Evolutionary conservation across 1,140 invertebrate species (phyloP), one percentile per base, ranked within the genome.

Genomic region (Chymomyza costata): DNA sequence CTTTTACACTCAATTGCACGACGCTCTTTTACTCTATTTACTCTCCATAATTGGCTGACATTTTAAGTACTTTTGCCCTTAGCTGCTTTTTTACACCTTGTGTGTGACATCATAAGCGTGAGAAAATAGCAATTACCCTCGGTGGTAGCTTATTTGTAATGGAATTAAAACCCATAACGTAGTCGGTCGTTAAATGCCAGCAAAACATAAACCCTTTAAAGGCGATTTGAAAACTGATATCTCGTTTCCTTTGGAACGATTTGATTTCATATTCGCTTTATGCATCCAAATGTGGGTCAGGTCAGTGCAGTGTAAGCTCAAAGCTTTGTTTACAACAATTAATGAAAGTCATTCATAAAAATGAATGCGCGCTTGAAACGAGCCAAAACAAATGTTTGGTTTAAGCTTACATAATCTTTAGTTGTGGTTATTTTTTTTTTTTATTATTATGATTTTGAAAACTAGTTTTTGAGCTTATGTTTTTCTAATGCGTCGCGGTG

Each of bases 311-410:
- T 54, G 41, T 54, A 52, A 61, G 71, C 70, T 74, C 52, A 55
- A 34, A n/a, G n/a, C 21, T 5, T 25, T 25, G 21, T 49, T 76
- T 59, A 59, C 62, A 56, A 31, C 67, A 57, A 46, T 60, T 80
- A 66, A 64, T 80, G 62, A 67, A 78, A 66, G 66, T 52, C 71
- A 76, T 76, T 78, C 71, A 76, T 76, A 39, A 68, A 74, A 74
- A 32, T 35, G 51, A 51, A n/a, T n/a, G n/a, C n/a, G n/a, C n/a
- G n/a, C n/a, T 31, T 47, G 30, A 30, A 44, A 34, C 38, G 45
- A 63, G 52, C 43, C 49, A 63, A 78, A 78, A 56, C 58, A 52
- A 70, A 78, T 63, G 62, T 59, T 50, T 69, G 30, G 57, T 57
- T 53, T 37, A 5, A 40, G 35, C 54, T 78, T 78, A 71, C 73